Evolutionary conservation across 53 echinoderm and acorn worm genomes (phyloP), one percentile per base, ranked within the genome.

Genomic region (Luidia sarsii): DNA sequence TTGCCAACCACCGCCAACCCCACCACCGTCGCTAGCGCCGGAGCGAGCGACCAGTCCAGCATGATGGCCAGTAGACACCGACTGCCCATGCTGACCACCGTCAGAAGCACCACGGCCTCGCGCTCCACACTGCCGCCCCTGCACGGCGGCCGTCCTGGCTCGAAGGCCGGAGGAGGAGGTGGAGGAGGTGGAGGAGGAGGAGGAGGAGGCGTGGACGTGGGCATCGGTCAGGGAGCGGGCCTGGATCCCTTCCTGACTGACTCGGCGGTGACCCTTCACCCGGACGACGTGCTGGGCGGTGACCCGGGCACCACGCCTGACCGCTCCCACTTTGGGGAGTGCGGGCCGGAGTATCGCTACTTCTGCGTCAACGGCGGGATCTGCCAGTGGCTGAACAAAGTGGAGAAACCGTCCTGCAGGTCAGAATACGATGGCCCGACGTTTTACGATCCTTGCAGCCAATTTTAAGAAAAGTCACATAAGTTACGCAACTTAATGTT

Each of bases 321-420:
- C 21, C 46, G 33, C 8, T 33, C 82, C 2, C 94, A 94, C 45
- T 75, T 90, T 70, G 90, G 77, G 41, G 39, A 41, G 21, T 94
- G 90, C 23, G 85, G 90, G 14, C 43, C 57, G 19, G 70, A 80
- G 21, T 85, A 85, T 41, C 81, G 75, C 35, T 74, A 64, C 64
- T 94, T 74, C 62, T 94, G 94, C 48, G 54, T 90, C 7, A 94
- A 94, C 46, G 94, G 94, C 1, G 94, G 94, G 0, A 74, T 62
- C 16, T 94, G 94, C 50, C 75, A 48, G n/a, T 94, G 75, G 85
- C 49, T 87, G 25, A 50, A 57, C 18, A 57, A 57, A 4, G 49
- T 94, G 29, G 64, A 87, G 23, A 81, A 70, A 24, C 82, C 90
- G 36, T 84, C 94, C 7, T 94, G 94, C 94, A 69, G 75, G 94